Conservation (phyloP, 2,113 vertebrate genomes). For the Clarias magur region DNA sequence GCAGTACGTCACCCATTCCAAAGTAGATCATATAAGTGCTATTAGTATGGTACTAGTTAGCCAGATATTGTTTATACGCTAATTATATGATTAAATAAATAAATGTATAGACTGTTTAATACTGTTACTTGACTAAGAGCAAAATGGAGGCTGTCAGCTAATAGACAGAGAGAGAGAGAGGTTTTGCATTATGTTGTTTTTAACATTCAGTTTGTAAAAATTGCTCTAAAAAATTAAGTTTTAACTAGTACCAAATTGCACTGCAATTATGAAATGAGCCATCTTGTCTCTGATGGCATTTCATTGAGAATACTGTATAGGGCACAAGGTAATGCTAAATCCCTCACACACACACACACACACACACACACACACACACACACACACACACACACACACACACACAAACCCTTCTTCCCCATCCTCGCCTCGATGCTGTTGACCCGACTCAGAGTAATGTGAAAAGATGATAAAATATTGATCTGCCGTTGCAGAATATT, state of each 20-base stretch:
- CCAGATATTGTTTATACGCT: not conserved
- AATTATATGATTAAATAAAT: not conserved
- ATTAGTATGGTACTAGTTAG: not conserved
- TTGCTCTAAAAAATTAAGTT: not conserved
- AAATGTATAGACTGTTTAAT: not conserved
- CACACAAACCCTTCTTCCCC: not conserved
- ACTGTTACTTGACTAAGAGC: not conserved
- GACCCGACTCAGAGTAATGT: conserved; percentile 44
- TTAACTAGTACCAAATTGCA: not conserved
- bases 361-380: not conserved
- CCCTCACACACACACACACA: not conserved
- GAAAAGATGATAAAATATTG: conserved; percentile 60
- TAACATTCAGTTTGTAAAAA: not conserved
- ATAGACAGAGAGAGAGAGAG: not conserved
- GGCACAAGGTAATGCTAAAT: not conserved
- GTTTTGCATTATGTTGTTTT: not conserved
- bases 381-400: not conserved
- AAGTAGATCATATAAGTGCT: not conserved
- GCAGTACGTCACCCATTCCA: not conserved
- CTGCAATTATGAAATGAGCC: not conserved
- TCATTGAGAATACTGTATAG: not conserved
- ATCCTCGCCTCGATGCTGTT: not conserved
- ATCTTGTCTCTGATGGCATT: not conserved
- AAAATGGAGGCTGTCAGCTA: not conserved
- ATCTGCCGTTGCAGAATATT: conserved; percentile 53